Base-by-base conservation (phyloP, 2,888 invertebrate genomes). In the Leptura quadrifasciata region DNA sequence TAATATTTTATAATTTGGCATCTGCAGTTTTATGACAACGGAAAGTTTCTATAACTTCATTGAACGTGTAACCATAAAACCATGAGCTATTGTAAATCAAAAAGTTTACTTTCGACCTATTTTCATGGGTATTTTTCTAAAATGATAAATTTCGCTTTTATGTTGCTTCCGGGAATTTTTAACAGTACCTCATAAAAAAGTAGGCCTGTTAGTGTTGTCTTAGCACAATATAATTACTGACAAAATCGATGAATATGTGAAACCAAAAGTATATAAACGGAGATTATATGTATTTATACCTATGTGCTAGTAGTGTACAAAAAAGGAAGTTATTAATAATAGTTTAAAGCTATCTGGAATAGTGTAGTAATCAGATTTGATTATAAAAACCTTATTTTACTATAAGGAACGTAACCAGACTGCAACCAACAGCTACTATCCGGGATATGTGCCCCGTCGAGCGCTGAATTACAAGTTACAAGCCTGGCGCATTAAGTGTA, bases 101-200 rank as follows among this genome's bases (percentile, higher is more conserved):
- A 18, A 57, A 57, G 8, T 31, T 31, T 31, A 31, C 31, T 65
- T 65, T 65, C 47, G 65, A 52, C 65, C 65, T 52, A 65, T 52
- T 65, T 65, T 65, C 52, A 8, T 15, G 2, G n/a, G n/a, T 60
- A 58, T 10, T 24, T 15, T 24, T 27, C n/a, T 60, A 60, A 27
- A 60, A 20, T 24, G n/a, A 60, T 60, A 60, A 60, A 60, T n/a
- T 60, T 4, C 10, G n/a, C 15, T 57, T 57, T 57, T 57, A 27
- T 60, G 10, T 27, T 1, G 24, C 3, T 60, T 27, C 60, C 27
- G 12, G 27, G 60, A 27, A 60, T 27, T n/a, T 10, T 60, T 27
- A 21, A 27, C 24, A 27, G 9, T 21, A 6, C 2, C 8, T 10
- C 5, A 57, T 21, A 57, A 57, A 57, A 57, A 57, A 57, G 20